Conservation (phyloP, 2,113 vertebrate genomes). For the Vidua chalybeata region DNA sequence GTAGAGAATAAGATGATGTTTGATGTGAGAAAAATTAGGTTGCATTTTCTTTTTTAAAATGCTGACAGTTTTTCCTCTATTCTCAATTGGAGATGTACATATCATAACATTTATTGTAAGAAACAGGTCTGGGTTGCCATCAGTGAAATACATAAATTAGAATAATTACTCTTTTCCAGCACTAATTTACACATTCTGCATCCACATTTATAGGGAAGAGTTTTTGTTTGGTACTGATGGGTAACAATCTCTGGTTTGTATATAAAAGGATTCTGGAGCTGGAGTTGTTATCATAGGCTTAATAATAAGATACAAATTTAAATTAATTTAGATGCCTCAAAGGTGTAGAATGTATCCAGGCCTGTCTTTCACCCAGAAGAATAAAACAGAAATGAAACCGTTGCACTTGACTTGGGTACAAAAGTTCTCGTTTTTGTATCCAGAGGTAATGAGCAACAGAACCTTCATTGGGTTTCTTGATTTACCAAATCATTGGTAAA, state of each 20-base stretch:
- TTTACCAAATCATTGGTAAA: too few species aligned
- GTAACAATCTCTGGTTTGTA: neutral
- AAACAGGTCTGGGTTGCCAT: neutral
- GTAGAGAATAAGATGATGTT: neutral
- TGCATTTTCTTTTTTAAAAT: neutral
- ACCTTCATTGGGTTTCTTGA: neutral
- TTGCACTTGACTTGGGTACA: neutral
- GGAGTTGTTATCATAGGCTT: neutral
- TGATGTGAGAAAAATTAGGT: neutral
- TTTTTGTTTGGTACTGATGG: neutral
- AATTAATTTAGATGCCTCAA: neutral
- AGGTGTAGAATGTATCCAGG: neutral
- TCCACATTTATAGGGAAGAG: neutral
- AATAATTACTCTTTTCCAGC: neutral
- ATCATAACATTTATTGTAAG: neutral
- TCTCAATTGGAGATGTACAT: neutral
- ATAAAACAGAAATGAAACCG: neutral
- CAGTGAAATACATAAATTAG: neutral
- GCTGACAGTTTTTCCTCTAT: neutral
- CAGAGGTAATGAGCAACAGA: neutral
- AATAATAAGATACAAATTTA: neutral
- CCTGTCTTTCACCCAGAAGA: neutral
- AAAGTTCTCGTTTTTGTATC: neutral
- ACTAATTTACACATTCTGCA: neutral
- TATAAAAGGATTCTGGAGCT: neutral